Evolutionary conservation across 2,113 vertebrate genomes (phyloP).

Genomic region (Ptyas mucosa): DNA sequence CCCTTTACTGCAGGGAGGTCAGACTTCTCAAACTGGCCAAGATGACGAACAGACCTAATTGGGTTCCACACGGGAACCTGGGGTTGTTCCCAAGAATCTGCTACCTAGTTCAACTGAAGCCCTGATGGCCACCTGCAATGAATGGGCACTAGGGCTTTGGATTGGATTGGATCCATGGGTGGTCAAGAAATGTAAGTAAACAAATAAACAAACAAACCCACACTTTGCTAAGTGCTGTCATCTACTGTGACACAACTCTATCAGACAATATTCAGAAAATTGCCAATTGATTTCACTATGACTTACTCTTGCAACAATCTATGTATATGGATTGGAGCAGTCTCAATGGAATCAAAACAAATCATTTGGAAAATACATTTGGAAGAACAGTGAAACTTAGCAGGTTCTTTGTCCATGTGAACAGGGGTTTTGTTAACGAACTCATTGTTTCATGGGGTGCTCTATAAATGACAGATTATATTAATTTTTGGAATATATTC

Average conservation of each 20-base stretch:
- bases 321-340: not conserved
- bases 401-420: not conserved
- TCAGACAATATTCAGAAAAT: not conserved
- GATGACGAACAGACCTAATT: not conserved
- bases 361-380: not conserved
- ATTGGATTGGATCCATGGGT: not conserved
- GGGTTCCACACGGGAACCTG: not conserved
- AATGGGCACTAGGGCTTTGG: not conserved
- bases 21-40: not conserved
- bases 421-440: not conserved
- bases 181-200: not conserved
- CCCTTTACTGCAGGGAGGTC: not conserved
- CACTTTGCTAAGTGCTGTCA: not conserved
- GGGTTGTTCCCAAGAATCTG: not conserved
- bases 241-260: not conserved
- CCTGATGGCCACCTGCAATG: not conserved
- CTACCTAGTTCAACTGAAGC: not conserved
- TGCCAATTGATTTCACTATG: not conserved
- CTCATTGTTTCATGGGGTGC: not conserved
- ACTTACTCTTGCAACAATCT: not conserved
- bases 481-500: not conserved
- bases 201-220: not conserved
- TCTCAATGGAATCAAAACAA: not conserved
- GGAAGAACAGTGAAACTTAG: not conserved
- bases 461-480: not conserved